Evolutionary conservation across 2,797 vertebrate genomes (phyloP).

Genomic region (Pantherophis vulpinus): DNA sequence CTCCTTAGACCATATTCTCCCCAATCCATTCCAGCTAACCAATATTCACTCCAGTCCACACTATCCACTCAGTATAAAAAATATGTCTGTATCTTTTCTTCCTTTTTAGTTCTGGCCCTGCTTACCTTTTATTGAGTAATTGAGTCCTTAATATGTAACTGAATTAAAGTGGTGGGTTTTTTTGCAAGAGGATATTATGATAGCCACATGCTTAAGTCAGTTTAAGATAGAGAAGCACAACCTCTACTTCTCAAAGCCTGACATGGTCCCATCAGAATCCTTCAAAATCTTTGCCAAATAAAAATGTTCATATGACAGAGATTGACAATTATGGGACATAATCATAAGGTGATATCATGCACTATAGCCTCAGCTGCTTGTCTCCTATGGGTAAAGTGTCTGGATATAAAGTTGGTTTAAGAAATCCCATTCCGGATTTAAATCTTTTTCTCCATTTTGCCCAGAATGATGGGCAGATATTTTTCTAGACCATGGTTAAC

Average conservation of each 20-base stretch:
- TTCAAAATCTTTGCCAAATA: background rate
- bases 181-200: background rate
- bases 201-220: background rate
- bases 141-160: background rate
- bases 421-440: background rate
- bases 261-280: background rate
- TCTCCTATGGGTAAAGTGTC: background rate
- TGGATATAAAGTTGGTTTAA: background rate
- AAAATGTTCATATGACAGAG: background rate
- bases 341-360: background rate
- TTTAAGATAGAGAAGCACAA: background rate
- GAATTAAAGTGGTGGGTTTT: background rate
- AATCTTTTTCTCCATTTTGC: background rate
- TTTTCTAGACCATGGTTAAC: background rate
- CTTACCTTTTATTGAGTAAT: background rate
- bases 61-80: background rate
- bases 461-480: background rate
- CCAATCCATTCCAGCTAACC: background rate
- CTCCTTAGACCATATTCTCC: background rate
- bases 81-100: background rate
- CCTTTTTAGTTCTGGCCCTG: too few relatives aligned
- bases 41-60: background rate
- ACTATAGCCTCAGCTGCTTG: background rate
- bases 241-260: background rate
- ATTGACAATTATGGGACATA: background rate